Conservation (phyloP, 2,888 invertebrate genomes). For the Trichogramma dendrolimi region DNA sequence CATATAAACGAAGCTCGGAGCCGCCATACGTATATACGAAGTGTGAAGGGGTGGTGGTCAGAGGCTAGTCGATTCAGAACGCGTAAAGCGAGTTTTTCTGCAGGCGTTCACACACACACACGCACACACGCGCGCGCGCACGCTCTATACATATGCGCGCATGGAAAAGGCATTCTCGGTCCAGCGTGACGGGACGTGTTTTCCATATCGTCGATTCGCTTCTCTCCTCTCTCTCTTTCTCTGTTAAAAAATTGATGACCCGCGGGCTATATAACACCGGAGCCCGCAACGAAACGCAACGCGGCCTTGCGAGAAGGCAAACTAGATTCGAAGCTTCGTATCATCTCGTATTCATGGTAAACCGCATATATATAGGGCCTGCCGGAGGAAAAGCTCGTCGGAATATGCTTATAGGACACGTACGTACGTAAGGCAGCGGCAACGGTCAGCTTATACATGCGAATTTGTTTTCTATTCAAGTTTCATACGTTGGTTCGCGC, state of each 20-base stretch:
- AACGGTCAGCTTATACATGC: too few relatives aligned
- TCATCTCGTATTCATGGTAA: conserved; percentile 51
- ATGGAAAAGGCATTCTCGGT: not conserved
- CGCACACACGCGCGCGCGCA: conserved; percentile 3
- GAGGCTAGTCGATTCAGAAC: conserved; percentile 13
- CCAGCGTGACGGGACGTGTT: conserved; percentile 41
- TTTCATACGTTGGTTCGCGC: too few relatives aligned
- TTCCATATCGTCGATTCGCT: conserved; percentile 46
- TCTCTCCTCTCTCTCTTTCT: conserved; percentile 30
- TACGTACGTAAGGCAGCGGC: too few relatives aligned
- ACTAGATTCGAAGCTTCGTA: conserved; percentile 47
- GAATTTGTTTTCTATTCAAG: too few relatives aligned
- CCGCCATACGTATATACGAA: too few relatives aligned
- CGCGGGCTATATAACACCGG: conserved; percentile 22
- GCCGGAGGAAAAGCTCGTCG: too few relatives aligned
- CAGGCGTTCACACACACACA: not conserved
- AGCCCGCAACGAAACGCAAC: conserved; percentile 1
- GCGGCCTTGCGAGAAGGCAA: conserved; percentile 44
- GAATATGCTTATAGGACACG: too few relatives aligned
- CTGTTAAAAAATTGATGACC: conserved; percentile 48
- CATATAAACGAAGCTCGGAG: too few relatives aligned
- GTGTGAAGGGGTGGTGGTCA: too few relatives aligned
- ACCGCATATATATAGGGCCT: not conserved
- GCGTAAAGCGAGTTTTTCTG: conserved; percentile 23
- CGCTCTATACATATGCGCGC: too few relatives aligned